phyloP scores from a whole-genome alignment of 1,140 invertebrate genomes.

The Heliothis virescens region DNA sequence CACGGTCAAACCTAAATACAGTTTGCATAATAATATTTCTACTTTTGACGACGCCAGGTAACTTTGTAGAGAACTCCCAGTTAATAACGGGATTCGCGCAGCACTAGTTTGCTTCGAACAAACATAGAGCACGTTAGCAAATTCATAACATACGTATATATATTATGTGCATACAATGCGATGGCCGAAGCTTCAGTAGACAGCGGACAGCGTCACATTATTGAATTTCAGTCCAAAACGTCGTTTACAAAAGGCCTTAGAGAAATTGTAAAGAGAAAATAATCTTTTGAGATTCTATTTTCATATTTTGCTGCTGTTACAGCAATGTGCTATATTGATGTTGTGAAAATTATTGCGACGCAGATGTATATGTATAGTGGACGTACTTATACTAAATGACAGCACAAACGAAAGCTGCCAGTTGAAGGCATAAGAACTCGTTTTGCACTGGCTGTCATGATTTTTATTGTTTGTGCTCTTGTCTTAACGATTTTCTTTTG shows the following conservation, averaged over 20 bases:
- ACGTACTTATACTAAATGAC: no score
- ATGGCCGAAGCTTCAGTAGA: constrained; percentile 8
- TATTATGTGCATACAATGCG: constrained; percentile 4
- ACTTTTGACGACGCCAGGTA: constrained; percentile 31
- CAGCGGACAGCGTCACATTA: constrained; percentile 44
- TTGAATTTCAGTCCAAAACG: constrained; percentile 48
- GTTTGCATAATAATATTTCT: neutral
- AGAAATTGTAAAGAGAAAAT: constrained; percentile 26
- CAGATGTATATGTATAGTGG: neutral
- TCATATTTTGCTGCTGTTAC: constrained; percentile 19
- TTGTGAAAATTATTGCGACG: neutral
- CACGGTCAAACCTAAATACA: neutral
- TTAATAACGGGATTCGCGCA: constrained; percentile 50
- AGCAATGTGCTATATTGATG: neutral
- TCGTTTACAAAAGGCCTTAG: constrained; percentile 35
- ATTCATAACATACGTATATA: constrained; percentile 48
- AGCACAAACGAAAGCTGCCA: no score
- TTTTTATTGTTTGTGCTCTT: no score
- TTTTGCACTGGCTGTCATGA: no score
- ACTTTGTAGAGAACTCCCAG: constrained; percentile 21
- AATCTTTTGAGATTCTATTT: neutral
- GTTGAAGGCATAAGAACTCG: no score
- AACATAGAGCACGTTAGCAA: constrained; percentile 45
- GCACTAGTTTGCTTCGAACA: constrained; percentile 50
- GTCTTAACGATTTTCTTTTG: no score